Base-by-base conservation (phyloP, 2,888 invertebrate species). In the Cheiracanthium punctorium region DNA sequence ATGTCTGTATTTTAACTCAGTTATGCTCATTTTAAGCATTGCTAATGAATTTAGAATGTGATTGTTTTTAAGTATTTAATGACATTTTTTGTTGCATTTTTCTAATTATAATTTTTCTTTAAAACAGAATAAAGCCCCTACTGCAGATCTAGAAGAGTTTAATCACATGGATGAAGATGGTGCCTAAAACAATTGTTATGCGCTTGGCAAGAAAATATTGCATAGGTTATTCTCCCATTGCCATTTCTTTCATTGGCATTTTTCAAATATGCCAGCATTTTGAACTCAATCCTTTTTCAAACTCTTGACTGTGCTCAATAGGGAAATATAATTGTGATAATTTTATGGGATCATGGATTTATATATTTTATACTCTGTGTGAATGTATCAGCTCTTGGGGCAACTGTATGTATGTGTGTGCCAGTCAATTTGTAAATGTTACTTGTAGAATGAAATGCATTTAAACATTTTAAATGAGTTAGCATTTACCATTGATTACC, bases 51-150 rank as follows among this genome's bases (percentile, higher is more conserved):
- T 37, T 37, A 5, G 5, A 12, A 12, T 37, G 12, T 5, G 5
- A 37, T 37, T 12, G 37, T 5, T 37, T 8, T 37, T 37, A 37
- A 37, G 12, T 37, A 37, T 37, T 37, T 37, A 8, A 37, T 12
- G n/a, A n/a, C n/a, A n/a, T n/a, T n/a, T n/a, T n/a, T n/a, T n/a
- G n/a, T n/a, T n/a, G n/a, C 1, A 48, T 48, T 48, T 48, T 14
- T 17, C 5, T 1, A 48, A 14, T 48, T n/a, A 52, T 7, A n/a
- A n/a, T 64, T 1, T 28, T 64, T 29, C 67, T 74, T 30, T 37
- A n/a, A 71, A 77, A 43, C 69, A 88, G 88, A 88, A 29, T 88
- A 88, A 84, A 80, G 82, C 82, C 20, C 88, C 82, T 17, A 84
- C 82, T 30, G 82, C 88, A 7, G 52, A 52, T 12, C 65, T 88